Base-by-base conservation (phyloP, 2,888 invertebrate species). In the Bellardia pandia region DNA sequence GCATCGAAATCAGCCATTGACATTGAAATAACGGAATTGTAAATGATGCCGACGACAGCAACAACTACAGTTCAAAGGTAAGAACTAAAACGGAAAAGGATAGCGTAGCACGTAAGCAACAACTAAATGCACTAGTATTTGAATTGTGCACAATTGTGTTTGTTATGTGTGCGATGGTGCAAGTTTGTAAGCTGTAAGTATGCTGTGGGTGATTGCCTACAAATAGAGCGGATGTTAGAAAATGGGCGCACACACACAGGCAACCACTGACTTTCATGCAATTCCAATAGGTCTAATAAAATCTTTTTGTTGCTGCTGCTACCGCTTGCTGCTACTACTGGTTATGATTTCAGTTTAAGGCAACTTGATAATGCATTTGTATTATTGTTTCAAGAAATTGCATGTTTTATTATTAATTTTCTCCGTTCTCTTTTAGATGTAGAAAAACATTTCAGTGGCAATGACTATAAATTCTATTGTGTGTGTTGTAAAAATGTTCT, bases 1-100 rank as follows among this genome's bases (percentile, higher is more conserved):
- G 98, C 98, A 95, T 98, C 98, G 94, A 98, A 98, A 94, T 98
- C 98, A 94, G 98, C 98, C 98, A 98, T 98, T 80, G 92, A 91
- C 90, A 91, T 91, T 78, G 68, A 72, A 85, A 60, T 60, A 48
- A 51, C 16, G 42, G 42, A 74, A 66, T 62, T n/a, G 4, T 45
- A 60, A 64, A n/a, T 30, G 30, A 23, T 51, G 60, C 42, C 33
- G 14, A 16, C 60, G 40, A 68, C 62, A 56, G 16, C 16, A 51
- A 69, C 23, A 74, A 77, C 16, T 40, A 58, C 16, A 58, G n/a
- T 56, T 45, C 45, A 23, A 75, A 56, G 2, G 14, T 16, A 56
- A 66, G 60, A 48, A 62, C 62, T n/a, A 66, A 68, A 48, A 62
- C 62, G 30, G 48, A 53, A 45, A 62, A 79, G 72, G 72, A 68